phyloP scores from a whole-genome alignment of 2,888 invertebrate genomes.

The Erebia epiphron region DNA sequence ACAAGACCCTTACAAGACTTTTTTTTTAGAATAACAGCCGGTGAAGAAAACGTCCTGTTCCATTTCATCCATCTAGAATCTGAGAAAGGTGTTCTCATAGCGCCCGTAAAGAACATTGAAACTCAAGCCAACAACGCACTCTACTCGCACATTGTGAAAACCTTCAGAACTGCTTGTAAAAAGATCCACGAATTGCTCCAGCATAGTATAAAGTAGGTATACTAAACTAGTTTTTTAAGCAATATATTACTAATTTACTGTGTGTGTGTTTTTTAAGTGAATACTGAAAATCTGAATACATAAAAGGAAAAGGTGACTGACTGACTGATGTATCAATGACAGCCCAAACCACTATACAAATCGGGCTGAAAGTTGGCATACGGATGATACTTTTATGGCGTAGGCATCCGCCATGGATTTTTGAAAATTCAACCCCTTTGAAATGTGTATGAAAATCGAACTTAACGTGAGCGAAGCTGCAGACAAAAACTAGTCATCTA shows the following conservation, averaged over 20 bases:
- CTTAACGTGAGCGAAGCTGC: no score
- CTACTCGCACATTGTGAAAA: slow-evolving; percentile 84
- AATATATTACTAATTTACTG: background rate
- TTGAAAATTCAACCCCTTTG: no score
- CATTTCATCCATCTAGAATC: slow-evolving; percentile 89
- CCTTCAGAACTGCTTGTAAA: slow-evolving; percentile 88
- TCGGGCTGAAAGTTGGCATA: no score
- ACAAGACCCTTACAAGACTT: slow-evolving; percentile 1
- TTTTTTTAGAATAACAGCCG: slow-evolving; percentile 84
- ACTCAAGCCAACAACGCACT: slow-evolving; percentile 63
- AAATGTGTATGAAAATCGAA: no score
- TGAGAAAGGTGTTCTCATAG: slow-evolving; percentile 87
- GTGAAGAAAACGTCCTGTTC: slow-evolving; percentile 88
- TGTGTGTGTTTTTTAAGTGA: no score
- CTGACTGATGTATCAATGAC: no score
- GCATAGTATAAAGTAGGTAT: slow-evolving; percentile 83
- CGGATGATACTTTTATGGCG: no score
- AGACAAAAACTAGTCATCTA: no score
- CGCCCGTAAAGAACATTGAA: slow-evolving; percentile 78
- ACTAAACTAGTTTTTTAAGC: background rate
- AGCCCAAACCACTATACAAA: no score
- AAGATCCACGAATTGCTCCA: slow-evolving; percentile 88
- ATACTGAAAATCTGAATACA: no score
- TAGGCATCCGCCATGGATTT: no score
- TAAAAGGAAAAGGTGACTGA: no score